Evolutionary conservation across 1,140 invertebrate genomes (phyloP).

Genomic region (Megathymus violae): DNA sequence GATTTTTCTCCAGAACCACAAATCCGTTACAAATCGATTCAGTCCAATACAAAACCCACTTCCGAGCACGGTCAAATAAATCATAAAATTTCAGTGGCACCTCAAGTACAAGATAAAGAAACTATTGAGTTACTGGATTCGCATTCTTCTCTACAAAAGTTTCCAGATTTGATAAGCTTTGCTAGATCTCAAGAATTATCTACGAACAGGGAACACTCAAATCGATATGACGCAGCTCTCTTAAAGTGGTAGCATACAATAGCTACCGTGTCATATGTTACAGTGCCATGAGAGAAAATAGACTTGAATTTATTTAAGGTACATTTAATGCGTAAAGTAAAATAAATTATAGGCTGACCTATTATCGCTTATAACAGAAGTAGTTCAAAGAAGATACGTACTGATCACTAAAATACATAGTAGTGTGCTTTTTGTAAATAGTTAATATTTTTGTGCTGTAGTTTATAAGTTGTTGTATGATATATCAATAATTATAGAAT

Average conservation of each 20-base stretch:
- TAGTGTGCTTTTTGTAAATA: too few relatives aligned
- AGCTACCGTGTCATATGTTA: neutral
- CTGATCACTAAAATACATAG: too few relatives aligned
- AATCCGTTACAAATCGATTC: constrained; percentile 37
- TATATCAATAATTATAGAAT: too few relatives aligned
- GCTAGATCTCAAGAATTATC: constrained; percentile 22
- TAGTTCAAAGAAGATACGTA: too few relatives aligned
- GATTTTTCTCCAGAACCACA: constrained; percentile 34
- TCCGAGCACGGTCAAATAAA: constrained; percentile 1
- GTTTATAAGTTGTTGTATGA: too few relatives aligned
- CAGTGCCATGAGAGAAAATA: neutral
- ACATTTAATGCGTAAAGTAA: constrained; percentile 12
- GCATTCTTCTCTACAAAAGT: constrained; percentile 27
- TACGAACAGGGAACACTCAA: neutral
- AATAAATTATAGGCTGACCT: too few relatives aligned
- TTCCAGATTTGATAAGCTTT: constrained; percentile 28
- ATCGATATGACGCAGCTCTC: constrained; percentile 5
- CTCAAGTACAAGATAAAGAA: constrained; percentile 18
- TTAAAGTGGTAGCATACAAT: constrained; percentile 17
- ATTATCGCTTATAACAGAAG: too few relatives aligned
- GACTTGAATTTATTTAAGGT: constrained; percentile 5
- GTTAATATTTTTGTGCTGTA: too few relatives aligned
- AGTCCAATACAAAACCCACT: constrained; percentile 14
- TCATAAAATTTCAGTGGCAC: constrained; percentile 15
- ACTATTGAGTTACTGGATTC: constrained; percentile 30